Percentiles rank a stretch among this genome's conserved stretches.
These are phyloP conservation scores for Isotomurus palustris DNA, from an alignment of 2,888 invertebrate species.

Conservation along the genomic window DNA sequence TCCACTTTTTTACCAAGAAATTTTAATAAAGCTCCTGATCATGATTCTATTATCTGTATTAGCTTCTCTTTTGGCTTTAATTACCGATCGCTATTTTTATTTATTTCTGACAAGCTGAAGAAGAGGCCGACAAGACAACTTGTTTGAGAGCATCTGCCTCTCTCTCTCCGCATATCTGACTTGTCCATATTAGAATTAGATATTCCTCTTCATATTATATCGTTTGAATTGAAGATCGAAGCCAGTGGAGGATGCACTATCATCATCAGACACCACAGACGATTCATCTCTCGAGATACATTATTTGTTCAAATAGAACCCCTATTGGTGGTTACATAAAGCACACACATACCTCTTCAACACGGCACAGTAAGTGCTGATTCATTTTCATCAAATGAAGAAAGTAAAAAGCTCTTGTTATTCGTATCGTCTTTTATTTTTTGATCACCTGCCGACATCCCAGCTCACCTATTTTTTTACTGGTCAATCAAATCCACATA, in stretches of 20 bases:
- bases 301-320: constrained; percentile 39
- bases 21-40: neutral
- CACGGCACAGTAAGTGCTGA: constrained; percentile 26
- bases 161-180: no score
- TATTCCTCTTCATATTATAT: no score
- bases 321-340: no score
- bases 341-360: neutral
- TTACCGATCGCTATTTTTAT: constrained; percentile 32
- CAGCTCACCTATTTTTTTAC: constrained; percentile 32
- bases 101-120: constrained; percentile 20
- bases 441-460: constrained; percentile 37
- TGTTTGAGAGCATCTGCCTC: constrained; percentile 34
- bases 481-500: constrained; percentile 8
- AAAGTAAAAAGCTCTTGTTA: constrained; percentile 14
- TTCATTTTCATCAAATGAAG: constrained; percentile 18
- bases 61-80: constrained; percentile 20
- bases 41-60: neutral
- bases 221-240: no score
- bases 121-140: constrained; percentile 21
- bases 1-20: neutral
- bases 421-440: constrained; percentile 13
- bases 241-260: no score
- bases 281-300: constrained; percentile 7
- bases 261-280: no score
- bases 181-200: no score